These are phyloP conservation scores for Aurelia sp. DNA, from an alignment of 30 jellyfish, hydroid and myxozoan genomes.

Conservation along the genomic window DNA sequence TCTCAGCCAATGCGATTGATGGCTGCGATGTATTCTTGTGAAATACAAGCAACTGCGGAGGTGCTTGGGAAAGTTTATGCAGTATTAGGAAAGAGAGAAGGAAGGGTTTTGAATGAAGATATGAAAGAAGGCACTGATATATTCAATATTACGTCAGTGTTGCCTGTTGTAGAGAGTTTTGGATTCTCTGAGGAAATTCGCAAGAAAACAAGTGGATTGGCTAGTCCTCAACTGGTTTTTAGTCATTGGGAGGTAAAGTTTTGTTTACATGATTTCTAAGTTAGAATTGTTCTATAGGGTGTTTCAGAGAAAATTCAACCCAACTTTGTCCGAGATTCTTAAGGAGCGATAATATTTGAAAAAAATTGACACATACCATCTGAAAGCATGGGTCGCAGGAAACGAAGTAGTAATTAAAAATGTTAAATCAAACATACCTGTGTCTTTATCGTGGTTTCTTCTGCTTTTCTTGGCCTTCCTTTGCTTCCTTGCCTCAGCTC, in stretches of 20 bases:
- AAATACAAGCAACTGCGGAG: slow-evolving; percentile 97
- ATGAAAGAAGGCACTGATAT: slow-evolving; percentile 98
- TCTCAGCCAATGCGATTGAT: slow-evolving; percentile 96
- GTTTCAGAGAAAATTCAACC: no score
- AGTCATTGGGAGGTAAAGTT: slow-evolving; percentile 97
- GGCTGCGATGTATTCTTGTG: slow-evolving; percentile 99
- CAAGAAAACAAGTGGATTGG: slow-evolving; percentile 98
- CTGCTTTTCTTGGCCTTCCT: no score
- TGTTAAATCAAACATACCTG: no score
- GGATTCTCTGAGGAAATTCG: slow-evolving; percentile 99
- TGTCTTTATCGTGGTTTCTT: no score
- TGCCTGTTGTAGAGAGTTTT: slow-evolving; percentile 98
- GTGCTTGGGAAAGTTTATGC: slow-evolving; percentile 95
- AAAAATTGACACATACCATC: no score
- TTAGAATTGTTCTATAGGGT: no score
- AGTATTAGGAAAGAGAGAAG: slow-evolving; percentile 94
- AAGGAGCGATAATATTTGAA: no score
- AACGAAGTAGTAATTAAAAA: no score
- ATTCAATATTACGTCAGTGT: slow-evolving; percentile 79
- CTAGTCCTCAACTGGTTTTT: slow-evolving; percentile 96
- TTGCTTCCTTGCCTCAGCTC: no score
- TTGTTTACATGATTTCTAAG: no score
- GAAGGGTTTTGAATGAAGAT: slow-evolving; percentile 88
- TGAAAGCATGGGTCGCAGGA: no score
- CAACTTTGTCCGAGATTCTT: no score